These are phyloP conservation scores for Erynnis tages DNA, from an alignment of 2,888 invertebrate genomes.

Conservation along the genomic window DNA sequence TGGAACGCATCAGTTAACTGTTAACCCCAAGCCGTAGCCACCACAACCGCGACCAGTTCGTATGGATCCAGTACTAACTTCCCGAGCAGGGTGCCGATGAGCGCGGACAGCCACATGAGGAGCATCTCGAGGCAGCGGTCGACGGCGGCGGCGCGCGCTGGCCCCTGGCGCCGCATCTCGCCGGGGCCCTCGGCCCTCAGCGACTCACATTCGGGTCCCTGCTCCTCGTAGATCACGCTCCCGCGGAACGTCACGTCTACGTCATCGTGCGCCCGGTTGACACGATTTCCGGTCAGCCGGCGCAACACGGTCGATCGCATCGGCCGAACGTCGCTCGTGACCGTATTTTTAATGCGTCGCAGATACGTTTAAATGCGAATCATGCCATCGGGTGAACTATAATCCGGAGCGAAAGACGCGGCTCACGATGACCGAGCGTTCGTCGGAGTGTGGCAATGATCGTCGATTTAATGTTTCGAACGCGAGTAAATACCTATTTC, in stretches of 20 bases:
- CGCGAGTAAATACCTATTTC: not conserved
- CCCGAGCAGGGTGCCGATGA: constrained; percentile 44
- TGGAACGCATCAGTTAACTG: too few species aligned
- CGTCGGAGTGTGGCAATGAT: not conserved
- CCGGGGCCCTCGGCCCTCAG: not conserved
- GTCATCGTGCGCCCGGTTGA: constrained; percentile 4
- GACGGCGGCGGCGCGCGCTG: constrained; percentile 31
- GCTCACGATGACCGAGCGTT: constrained; percentile 4
- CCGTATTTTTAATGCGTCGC: constrained; percentile 17
- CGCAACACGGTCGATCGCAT: constrained; percentile 1
- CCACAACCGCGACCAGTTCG: not conserved
- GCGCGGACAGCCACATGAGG: constrained; percentile 48
- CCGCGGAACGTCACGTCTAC: constrained; percentile 8
- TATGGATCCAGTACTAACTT: constrained; percentile 46
- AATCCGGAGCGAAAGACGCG: not conserved
- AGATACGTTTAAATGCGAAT: constrained; percentile 7
- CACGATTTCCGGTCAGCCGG: constrained; percentile 11
- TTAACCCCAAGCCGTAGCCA: not conserved
- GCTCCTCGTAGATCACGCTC: constrained; percentile 1
- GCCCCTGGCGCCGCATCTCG: not conserved
- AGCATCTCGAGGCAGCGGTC: constrained; percentile 46
- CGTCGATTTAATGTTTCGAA: not conserved
- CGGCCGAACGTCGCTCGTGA: constrained; percentile 10
- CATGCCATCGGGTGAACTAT: not conserved
- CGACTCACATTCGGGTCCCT: not conserved